Evolutionary conservation across 2,888 invertebrate species (phyloP), one percentile per base, ranked within the genome.

Genomic region (Dorcus hopei): DNA sequence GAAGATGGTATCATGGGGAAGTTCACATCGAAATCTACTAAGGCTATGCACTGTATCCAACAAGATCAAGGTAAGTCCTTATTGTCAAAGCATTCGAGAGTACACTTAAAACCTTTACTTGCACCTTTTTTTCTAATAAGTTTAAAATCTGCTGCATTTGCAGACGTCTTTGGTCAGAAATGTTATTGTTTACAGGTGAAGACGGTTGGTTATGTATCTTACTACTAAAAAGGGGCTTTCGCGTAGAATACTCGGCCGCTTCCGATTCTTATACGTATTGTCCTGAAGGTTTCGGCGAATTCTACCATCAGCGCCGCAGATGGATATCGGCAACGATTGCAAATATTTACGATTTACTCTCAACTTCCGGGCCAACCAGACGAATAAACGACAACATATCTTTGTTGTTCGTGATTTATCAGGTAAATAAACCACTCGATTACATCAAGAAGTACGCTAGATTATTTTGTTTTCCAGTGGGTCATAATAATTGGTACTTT

Each of bases 321-420:
- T 97, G 97, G 97, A 93, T 95, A 61, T 96, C 97, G 1, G 97
- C 97, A 1, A 97, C 97, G 0, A 90, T 95, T 76, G 96, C 95
- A 38, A 97, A 97, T 75, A 95, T 97, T 68, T 82, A 95, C 65
- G 97, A 97, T 78, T 82, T 97, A 57, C 80, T 95, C 0, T 81
- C 83, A 9, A 90, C 93, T 73, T 88, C 90, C 63, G 87, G 89
- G 67, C 83, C 85, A 61, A 93, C 94, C 2, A 87, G 94, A 19
- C 81, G 85, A 72, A 83, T 89, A 52, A 97, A 97, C 73, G 92
- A 95, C 69, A 93, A 93, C 71, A 95, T 97, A 69, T 95, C 95
- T 0, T 85, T 85, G 69, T 79, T 87, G 0, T 94, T 93, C 70
- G 88, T 94, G 59, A 70, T 79, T 16, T 94, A 94, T 74, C 89